A percentile compares a stretch with the other conserved stretches of the same genome.
These are phyloP conservation scores for Schizothorax lantsangensis DNA, from an alignment of 2,797 vertebrate species.

Conservation along the genomic window DNA sequence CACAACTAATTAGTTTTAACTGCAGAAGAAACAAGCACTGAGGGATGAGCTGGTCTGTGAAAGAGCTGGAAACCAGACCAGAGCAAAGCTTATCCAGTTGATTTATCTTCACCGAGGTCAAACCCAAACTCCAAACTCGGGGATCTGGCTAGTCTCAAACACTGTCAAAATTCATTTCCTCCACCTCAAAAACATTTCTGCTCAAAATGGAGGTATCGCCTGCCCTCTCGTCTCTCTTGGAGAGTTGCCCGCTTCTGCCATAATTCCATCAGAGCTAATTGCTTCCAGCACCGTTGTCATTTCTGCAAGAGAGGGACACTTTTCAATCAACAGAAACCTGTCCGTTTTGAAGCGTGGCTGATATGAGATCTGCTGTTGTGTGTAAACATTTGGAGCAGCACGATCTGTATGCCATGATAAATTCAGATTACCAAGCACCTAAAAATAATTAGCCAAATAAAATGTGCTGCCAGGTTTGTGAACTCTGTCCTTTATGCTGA, in stretches of 20 bases:
- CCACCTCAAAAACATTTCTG: constrained; percentile 50
- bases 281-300: constrained; percentile 61
- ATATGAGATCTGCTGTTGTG: constrained; percentile 38
- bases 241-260: constrained; percentile 50
- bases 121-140: constrained; percentile 57
- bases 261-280: constrained; percentile 67
- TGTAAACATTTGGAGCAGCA: constrained; percentile 34
- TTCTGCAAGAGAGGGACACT: constrained; percentile 54
- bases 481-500: constrained; percentile 10
- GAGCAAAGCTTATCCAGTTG: constrained; percentile 45
- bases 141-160: constrained; percentile 60
- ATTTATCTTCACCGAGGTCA: constrained; percentile 62
- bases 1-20: constrained; percentile 57
- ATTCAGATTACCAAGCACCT: constrained; percentile 14
- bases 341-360: constrained; percentile 40
- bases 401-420: neutral
- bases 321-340: constrained; percentile 51
- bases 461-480: constrained; percentile 22
- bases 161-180: constrained; percentile 48
- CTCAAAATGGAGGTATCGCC: constrained; percentile 53
- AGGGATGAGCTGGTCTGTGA: constrained; percentile 40
- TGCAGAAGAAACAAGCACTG: constrained; percentile 44
- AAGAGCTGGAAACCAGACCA: constrained; percentile 25
- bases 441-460: constrained; percentile 42
- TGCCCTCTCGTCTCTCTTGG: constrained; percentile 19